Evolutionary conservation across 2,888 invertebrate genomes (phyloP).

Genomic region (Brachynemurus nebulosus): DNA sequence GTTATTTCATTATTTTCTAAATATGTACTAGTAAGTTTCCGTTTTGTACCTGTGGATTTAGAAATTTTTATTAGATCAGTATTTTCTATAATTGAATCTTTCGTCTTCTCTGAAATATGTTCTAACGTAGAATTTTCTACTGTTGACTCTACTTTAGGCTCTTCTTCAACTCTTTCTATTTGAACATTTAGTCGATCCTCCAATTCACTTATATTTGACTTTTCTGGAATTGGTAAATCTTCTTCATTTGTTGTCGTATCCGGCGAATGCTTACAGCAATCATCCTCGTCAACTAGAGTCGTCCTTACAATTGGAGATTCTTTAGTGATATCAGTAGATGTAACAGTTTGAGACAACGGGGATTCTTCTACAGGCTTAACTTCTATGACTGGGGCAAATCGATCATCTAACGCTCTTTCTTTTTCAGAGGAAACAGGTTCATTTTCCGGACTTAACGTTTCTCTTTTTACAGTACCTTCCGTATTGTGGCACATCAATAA

Average conservation of each 20-base stretch:
- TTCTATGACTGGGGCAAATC: background rate
- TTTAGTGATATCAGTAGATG: background rate
- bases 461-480: slow-evolving; percentile 27
- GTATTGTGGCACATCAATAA: slow-evolving; percentile 33
- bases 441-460: slow-evolving; percentile 31
- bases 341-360: background rate
- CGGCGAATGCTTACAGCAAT: background rate
- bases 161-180: too few species aligned
- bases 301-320: background rate
- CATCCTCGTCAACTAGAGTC: slow-evolving; percentile 1
- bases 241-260: slow-evolving; percentile 10
- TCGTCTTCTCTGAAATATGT: too few species aligned
- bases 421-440: slow-evolving; percentile 22
- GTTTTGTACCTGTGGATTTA: slow-evolving; percentile 28
- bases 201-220: slow-evolving; percentile 25
- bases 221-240: slow-evolving; percentile 14
- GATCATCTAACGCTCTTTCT: slow-evolving; percentile 19
- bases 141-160: too few species aligned
- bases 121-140: too few species aligned
- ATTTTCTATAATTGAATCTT: too few species aligned
- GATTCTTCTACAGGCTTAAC: background rate
- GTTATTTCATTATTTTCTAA: slow-evolving; percentile 17
- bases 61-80: too few species aligned
- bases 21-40: slow-evolving; percentile 35
- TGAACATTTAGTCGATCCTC: background rate